These are phyloP conservation scores for Scaptomyza polygonia DNA, from an alignment of 2,888 invertebrate genomes.

Conservation along the genomic window DNA sequence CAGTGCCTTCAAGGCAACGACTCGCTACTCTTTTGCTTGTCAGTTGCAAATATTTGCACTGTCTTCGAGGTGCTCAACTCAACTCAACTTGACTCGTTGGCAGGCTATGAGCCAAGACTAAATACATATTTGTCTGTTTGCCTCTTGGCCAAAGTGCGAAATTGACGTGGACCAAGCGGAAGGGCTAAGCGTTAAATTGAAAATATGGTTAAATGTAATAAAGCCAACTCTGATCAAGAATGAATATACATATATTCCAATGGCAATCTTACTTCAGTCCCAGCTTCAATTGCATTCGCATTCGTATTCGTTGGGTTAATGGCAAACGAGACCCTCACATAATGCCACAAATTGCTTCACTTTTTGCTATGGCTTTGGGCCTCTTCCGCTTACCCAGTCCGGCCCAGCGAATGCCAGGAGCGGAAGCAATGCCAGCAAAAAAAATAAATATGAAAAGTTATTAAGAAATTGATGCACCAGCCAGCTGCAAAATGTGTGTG, in stretches of 20 bases:
- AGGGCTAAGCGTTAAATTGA: constrained; percentile 40
- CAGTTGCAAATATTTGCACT: constrained; percentile 60
- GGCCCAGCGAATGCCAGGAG: constrained; percentile 14
- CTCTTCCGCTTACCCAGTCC: constrained; percentile 11
- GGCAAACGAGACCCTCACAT: constrained; percentile 81
- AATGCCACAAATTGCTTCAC: constrained; percentile 73
- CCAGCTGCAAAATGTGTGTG: constrained; percentile 4
- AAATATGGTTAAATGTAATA: constrained; percentile 63
- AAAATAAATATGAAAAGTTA: constrained; percentile 65
- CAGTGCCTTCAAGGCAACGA: neutral
- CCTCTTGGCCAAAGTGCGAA: constrained; percentile 57
- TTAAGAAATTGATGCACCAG: constrained; percentile 72
- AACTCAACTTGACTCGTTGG: constrained; percentile 24
- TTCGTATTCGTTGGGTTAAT: constrained; percentile 71
- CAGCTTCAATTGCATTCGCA: constrained; percentile 43
- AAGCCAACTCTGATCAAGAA: constrained; percentile 19
- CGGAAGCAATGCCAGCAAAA: constrained; percentile 35
- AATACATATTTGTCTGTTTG: constrained; percentile 44
- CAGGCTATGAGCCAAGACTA: constrained; percentile 38
- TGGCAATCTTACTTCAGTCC: constrained; percentile 16
- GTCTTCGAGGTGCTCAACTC: constrained; percentile 28
- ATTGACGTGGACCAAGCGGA: constrained; percentile 36
- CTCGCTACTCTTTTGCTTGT: constrained; percentile 26
- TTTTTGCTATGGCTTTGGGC: constrained; percentile 8
- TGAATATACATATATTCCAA: constrained; percentile 5